Base-by-base conservation (phyloP, 2,113 vertebrate species). In the Ia io region DNA sequence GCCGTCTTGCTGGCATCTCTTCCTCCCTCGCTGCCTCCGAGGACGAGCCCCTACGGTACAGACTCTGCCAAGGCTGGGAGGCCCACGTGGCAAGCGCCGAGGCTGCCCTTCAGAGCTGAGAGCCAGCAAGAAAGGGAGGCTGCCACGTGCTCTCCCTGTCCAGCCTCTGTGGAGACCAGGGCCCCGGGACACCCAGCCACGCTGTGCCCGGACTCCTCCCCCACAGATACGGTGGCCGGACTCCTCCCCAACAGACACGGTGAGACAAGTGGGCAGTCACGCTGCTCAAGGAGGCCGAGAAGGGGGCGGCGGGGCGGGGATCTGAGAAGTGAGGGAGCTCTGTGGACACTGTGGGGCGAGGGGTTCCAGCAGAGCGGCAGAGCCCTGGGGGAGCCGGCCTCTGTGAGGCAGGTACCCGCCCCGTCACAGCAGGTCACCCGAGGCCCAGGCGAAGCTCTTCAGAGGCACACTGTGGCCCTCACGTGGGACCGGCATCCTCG, bases 271-370 rank as follows among this genome's bases (percentile, higher is more conserved):
- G 16, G 40, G 25, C 35, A 8, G 67, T 23, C 6, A 16, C 22
- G 25, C 18, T 32, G 74, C 47, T 51, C 23, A 16, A 7, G 16
- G 53, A 9, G 4, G 32, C 23, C 23, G 49, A 20, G 51, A 40
- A 69, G 42, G 77, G 44, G 25, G 28, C 14, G 6, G 28, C 0
- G 37, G 22, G 37, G 17, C 1, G 4, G 25, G 35, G 59, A 22
- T 2, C 56, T 69, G 61, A 4, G 14, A 37, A 30, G 37, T 40
- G 13, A 63, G 22, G 49, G n/a, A 44, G 35, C 23, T 63, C 76
- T 11, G 77, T 2, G 56, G 20, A n/a, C 1, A 1, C 25, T 25
- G 22, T 11, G 30, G 5, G 28, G 28, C 6, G 0, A 8, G 5
- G 10, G 78, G 9, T 2, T 18, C 37, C 40, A 2, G 18, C 42